A percentile compares a stretch with the other conserved stretches of the same genome.
These are phyloP conservation scores for Eulithis testata DNA, from an alignment of 2,888 invertebrate species.

Conservation along the genomic window DNA sequence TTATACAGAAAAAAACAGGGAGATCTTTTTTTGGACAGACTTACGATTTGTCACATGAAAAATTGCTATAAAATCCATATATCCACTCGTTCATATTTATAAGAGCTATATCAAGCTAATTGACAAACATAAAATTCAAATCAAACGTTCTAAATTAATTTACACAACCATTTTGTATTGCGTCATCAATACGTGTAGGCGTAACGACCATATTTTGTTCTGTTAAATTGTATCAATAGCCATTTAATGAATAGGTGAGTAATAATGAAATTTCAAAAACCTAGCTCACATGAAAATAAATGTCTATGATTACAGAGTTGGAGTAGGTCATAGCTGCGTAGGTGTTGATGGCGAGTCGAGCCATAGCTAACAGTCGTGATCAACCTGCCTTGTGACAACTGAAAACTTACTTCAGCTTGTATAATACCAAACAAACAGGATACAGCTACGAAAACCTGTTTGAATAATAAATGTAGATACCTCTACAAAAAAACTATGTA, in stretches of 20 bases:
- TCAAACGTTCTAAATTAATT: neutral
- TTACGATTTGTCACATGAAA: too few species aligned
- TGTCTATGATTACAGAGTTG: slow-evolving; percentile 19
- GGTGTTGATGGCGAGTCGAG: slow-evolving; percentile 1
- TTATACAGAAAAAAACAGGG: too few species aligned
- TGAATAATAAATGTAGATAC: neutral
- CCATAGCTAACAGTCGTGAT: neutral
- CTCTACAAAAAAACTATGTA: slow-evolving; percentile 15
- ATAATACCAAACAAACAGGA: neutral
- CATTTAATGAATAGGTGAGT: neutral
- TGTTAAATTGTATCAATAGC: neutral
- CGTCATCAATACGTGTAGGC: neutral
- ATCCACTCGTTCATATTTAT: too few species aligned
- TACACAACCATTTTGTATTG: neutral
- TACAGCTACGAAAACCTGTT: neutral
- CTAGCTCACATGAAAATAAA: neutral
- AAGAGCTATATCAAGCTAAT: too few species aligned
- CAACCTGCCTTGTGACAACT: neutral
- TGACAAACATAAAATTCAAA: too few species aligned
- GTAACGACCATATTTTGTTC: neutral
- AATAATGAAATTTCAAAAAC: slow-evolving; percentile 3
- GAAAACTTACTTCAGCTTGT: neutral
- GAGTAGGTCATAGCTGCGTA: slow-evolving; percentile 22
- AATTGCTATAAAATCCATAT: too few species aligned
- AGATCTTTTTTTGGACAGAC: too few species aligned